These are phyloP conservation scores for Anadara kagoshimensis DNA, from an alignment of 1,140 invertebrate species.

Conservation along the genomic window DNA sequence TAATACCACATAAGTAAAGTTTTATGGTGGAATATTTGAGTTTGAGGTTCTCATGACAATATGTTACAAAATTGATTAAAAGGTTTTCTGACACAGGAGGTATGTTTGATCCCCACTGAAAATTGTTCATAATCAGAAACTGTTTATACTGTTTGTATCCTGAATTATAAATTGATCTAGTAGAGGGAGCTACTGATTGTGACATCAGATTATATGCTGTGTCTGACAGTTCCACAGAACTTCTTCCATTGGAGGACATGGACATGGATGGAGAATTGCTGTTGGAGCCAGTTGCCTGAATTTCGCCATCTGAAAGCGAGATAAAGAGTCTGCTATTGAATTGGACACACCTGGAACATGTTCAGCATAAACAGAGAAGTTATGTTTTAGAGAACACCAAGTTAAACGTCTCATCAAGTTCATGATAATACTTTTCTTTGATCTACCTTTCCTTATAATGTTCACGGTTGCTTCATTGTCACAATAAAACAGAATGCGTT, in stretches of 20 bases:
- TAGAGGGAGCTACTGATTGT: not conserved
- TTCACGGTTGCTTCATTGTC: conserved; percentile 31
- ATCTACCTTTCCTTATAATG: conserved; percentile 30
- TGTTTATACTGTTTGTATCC: not conserved
- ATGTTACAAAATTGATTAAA: conserved; percentile 8
- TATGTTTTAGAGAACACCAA: conserved; percentile 8
- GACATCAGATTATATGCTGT: not conserved
- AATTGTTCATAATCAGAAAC: not conserved
- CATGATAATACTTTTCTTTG: conserved; percentile 29
- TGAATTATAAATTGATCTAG: conserved; percentile 4
- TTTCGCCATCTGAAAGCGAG: conserved; percentile 23
- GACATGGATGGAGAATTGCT: not conserved
- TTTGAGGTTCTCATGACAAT: not conserved
- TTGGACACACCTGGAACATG: conserved; percentile 28
- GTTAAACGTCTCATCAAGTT: conserved; percentile 21
- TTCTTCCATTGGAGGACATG: not conserved
- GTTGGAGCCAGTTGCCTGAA: conserved; percentile 12
- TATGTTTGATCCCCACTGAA: not conserved
- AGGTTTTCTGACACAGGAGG: not conserved
- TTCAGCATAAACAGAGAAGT: conserved; percentile 12
- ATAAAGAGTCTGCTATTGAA: conserved; percentile 19
- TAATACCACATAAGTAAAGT: conserved; percentile 17
- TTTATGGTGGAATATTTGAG: conserved; percentile 11
- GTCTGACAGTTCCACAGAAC: not conserved
- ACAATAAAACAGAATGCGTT: conserved; percentile 27